These are phyloP conservation scores for Sebastolobus altivelis DNA, from an alignment of 2,797 vertebrate species.

Conservation along the genomic window DNA sequence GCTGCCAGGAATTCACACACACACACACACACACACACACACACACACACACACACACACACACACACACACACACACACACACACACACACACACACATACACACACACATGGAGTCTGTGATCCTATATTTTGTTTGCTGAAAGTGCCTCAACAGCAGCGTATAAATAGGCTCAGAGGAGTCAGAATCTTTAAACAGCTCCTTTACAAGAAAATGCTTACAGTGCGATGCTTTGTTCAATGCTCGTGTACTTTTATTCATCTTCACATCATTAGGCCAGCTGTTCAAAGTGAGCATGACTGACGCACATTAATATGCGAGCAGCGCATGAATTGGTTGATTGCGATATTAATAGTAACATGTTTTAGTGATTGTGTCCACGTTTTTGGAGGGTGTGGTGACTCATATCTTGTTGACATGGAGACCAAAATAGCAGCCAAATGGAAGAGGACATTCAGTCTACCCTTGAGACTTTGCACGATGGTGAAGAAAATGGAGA, in stretches of 20 bases:
- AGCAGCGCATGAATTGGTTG: conserved; percentile 45
- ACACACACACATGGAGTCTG: conserved; percentile 9
- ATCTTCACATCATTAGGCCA: conserved; percentile 55
- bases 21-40: neutral
- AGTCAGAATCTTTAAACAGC: conserved; percentile 61
- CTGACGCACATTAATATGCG: conserved; percentile 49
- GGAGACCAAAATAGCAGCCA: conserved; percentile 80
- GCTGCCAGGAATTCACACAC: conserved; percentile 22
- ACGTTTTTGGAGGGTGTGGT: conserved; percentile 73
- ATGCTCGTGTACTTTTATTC: conserved; percentile 46
- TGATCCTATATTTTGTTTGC: conserved; percentile 56
- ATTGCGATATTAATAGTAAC: conserved; percentile 73
- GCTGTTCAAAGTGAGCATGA: conserved; percentile 51
- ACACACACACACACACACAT: neutral
- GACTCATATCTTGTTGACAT: conserved; percentile 84
- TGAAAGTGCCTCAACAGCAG: conserved; percentile 63
- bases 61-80: neutral
- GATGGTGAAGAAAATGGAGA: conserved; percentile 74
- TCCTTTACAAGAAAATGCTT: conserved; percentile 59
- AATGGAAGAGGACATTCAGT: conserved; percentile 82
- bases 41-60: neutral
- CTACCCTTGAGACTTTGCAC: conserved; percentile 81
- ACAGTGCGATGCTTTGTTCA: conserved; percentile 51
- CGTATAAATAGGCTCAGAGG: conserved; percentile 66
- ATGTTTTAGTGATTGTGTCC: conserved; percentile 73